Evolutionary conservation across 1,140 invertebrate genomes (phyloP).

Genomic region (Ptiloglossa arizonensis): DNA sequence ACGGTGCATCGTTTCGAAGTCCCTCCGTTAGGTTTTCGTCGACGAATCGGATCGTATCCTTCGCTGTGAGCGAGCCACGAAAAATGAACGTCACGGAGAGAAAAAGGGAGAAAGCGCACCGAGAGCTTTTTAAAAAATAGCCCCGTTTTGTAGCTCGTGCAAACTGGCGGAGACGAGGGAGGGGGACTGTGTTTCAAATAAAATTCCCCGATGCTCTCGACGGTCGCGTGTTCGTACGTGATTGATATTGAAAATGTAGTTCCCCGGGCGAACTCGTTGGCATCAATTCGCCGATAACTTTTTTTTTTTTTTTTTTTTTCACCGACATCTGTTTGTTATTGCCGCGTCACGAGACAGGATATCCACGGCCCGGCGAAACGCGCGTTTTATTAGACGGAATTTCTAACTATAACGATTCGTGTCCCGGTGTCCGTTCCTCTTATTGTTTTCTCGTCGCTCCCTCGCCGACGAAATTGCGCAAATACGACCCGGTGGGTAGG

Average conservation of each 20-base stretch:
- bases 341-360: conserved; percentile 51
- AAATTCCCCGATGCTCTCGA: conserved; percentile 40
- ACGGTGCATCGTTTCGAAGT: not conserved
- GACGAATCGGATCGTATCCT: conserved; percentile 18
- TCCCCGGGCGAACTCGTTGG: conserved; percentile 56
- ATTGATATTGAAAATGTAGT: conserved; percentile 66
- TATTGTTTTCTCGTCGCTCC: conserved; percentile 49
- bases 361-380: conserved; percentile 44
- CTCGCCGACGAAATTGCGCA: conserved; percentile 28
- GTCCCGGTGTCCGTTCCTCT: conserved; percentile 36
- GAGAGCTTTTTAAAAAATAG: conserved; percentile 27
- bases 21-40: not conserved
- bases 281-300: conserved; percentile 48
- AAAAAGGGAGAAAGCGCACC: not conserved
- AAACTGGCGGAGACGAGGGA: too few species aligned
- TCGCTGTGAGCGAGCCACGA: not conserved
- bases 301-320: not conserved
- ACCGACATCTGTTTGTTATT: conserved; percentile 59
- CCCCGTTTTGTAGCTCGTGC: not conserved
- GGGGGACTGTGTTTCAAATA: conserved; percentile 4
- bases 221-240: conserved; percentile 53
- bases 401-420: conserved; percentile 62
- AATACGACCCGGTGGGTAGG: too few species aligned
- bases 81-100: conserved; percentile 23
- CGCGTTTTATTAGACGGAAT: conserved; percentile 64